These are phyloP conservation scores for Bursaphelenchus mucronatus DNA, from an alignment of 1,140 invertebrate genomes.

Conservation along the genomic window DNA sequence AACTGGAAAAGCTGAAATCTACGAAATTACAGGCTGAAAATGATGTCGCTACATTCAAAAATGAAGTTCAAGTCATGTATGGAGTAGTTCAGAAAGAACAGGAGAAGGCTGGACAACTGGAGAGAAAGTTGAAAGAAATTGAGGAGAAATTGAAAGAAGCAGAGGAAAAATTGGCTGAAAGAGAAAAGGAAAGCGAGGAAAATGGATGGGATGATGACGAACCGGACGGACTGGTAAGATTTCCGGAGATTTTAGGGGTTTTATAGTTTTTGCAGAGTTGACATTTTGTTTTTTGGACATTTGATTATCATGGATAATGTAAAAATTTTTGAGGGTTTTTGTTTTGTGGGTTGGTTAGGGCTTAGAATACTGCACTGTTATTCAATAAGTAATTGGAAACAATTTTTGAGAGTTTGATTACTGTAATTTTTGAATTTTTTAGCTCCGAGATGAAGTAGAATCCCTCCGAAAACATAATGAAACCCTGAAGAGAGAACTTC, in stretches of 20 bases:
- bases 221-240: too few relatives aligned
- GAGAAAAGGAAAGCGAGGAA: neutral
- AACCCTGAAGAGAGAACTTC: slow-evolving; percentile 6
- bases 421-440: neutral
- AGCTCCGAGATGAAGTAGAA: slow-evolving; percentile 17
- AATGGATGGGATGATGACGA: slow-evolving; percentile 5
- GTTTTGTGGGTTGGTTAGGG: too few relatives aligned
- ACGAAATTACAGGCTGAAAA: neutral
- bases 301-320: too few relatives aligned
- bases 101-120: slow-evolving; percentile 12
- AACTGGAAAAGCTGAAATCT: slow-evolving; percentile 2
- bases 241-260: too few relatives aligned
- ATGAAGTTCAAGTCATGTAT: slow-evolving; percentile 15
- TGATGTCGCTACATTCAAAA: slow-evolving; percentile 3
- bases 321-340: too few relatives aligned
- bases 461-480: slow-evolving; percentile 3
- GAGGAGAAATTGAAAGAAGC: slow-evolving; percentile 11
- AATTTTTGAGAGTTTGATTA: too few relatives aligned
- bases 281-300: too few relatives aligned
- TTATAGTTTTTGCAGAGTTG: too few relatives aligned
- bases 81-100: slow-evolving; percentile 4
- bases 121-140: neutral
- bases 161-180: slow-evolving; percentile 1
- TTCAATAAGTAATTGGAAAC: too few relatives aligned
- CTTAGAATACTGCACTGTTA: too few relatives aligned